These are phyloP conservation scores for Narcine bancroftii DNA, from an alignment of 2,113 vertebrate genomes.

Conservation along the genomic window DNA sequence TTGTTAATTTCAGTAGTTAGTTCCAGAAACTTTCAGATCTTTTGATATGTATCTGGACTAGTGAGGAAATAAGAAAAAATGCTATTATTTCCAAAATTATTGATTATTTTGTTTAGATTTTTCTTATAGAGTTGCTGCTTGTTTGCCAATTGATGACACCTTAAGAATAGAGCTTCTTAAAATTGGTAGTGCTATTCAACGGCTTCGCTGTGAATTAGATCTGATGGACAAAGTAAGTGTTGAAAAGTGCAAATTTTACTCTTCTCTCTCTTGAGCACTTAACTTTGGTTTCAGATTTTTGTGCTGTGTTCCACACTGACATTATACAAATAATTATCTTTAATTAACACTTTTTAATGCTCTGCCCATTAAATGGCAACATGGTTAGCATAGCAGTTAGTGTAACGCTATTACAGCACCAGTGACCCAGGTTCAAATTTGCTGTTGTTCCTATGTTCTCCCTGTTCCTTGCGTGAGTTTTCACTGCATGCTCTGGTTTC, in stretches of 20 bases:
- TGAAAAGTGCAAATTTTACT: not conserved
- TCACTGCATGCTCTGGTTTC: too few relatives aligned
- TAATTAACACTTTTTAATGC: not conserved
- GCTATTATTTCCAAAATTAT: not conserved
- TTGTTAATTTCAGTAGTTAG: too few relatives aligned
- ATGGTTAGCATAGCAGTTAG: too few relatives aligned
- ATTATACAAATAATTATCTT: not conserved
- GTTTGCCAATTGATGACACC: constrained; percentile 86
- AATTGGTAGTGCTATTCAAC: constrained; percentile 89
- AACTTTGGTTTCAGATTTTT: not conserved
- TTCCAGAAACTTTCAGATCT: not conserved
- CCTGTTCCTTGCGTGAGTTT: too few relatives aligned
- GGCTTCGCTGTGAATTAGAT: constrained; percentile 89
- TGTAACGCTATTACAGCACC: too few relatives aligned
- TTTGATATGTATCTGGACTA: not conserved
- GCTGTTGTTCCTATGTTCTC: too few relatives aligned
- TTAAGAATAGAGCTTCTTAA: constrained; percentile 84
- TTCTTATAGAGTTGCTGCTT: constrained; percentile 94
- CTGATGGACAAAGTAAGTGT: constrained; percentile 89
- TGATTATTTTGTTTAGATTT: constrained; percentile 65
- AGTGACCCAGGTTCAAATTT: too few relatives aligned
- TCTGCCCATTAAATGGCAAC: not conserved
- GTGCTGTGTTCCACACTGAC: not conserved
- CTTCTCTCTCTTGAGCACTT: not conserved
- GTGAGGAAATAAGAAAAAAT: not conserved